Base-by-base conservation (phyloP, 2,797 vertebrate species). In the Lycodopsis pacificus region DNA sequence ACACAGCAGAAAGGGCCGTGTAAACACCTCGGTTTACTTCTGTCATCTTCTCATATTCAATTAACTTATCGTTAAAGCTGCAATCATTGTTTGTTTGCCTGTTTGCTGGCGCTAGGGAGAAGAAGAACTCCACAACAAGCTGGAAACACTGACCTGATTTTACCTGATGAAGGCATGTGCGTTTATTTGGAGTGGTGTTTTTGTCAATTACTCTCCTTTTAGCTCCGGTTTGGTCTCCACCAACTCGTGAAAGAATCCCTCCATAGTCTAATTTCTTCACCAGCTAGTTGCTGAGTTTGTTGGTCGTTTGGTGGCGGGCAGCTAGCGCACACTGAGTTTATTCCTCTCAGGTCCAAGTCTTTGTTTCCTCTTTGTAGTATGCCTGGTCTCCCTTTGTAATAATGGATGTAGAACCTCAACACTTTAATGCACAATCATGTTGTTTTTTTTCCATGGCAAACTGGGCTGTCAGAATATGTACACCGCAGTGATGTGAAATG, bases 11-110 rank as follows among this genome's bases (percentile, higher is more conserved):
- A 36, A 30, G 2, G 1, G 5, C 36, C 11, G 38, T n/a, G 70
- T 57, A 42, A 65, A 71, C 64, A 73, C 30, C 48, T 51, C 20
- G 19, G 14, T 51, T 6, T 61, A 17, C 40, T 51, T 67, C 14
- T 25, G 7, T 65, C 36, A 20, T 17, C 12, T 59, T 38, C 3
- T 54, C 6, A n/a, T 34, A 51, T 59, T 42, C 7, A 65, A 20
- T 14, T 61, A 2, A 36, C 49, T 13, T 1, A 13, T 17, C 3
- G 2, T 65, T 15, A 20, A 25, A 53, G n/a, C 20, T 14, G 27
- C 4, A 20, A 38, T 27, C 1, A 19, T 64, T 56, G 2, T 46
- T 22, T 70, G 4, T 46, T 48, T 56, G 13, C 34, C 20, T 64
- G 44, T 58, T 70, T 58, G 49, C 63, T 36, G 32, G 71, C 38